These are phyloP conservation scores for Suncus etruscus DNA, from an alignment of 2,113 vertebrate species.

Conservation along the genomic window DNA sequence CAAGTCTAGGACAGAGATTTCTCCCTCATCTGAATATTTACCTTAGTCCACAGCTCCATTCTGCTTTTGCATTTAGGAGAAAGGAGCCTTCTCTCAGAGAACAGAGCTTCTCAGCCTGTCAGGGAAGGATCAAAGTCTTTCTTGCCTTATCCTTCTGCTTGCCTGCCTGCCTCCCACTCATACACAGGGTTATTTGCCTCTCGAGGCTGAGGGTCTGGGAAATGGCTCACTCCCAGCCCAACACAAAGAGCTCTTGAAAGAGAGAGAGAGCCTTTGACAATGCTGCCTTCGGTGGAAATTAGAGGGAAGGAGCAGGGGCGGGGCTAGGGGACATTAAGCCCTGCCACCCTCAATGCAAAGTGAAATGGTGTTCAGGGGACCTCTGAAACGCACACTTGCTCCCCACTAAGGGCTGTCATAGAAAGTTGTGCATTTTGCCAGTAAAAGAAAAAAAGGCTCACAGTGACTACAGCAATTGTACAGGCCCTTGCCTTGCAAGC, in stretches of 20 bases:
- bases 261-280: constrained; percentile 48
- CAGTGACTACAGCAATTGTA: too few relatives aligned
- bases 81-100: not conserved
- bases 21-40: not conserved
- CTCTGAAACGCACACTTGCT: not conserved
- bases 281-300: constrained; percentile 33
- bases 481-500: too few relatives aligned
- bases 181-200: not conserved
- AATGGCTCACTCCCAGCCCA: constrained; percentile 60
- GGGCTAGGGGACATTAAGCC: not conserved
- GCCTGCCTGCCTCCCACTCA: constrained; percentile 2
- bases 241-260: constrained; percentile 62
- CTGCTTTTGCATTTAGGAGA: not conserved
- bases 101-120: not conserved
- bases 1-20: too few relatives aligned
- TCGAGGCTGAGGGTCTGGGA: constrained; percentile 61
- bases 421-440: not conserved
- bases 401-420: not conserved
- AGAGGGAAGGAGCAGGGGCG: constrained; percentile 1
- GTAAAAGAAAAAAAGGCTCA: too few relatives aligned
- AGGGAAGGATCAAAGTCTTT: constrained; percentile 28
- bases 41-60: not conserved
- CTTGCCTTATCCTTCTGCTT: constrained; percentile 6
- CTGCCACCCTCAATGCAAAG: not conserved
- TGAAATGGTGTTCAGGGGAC: not conserved